phyloP scores from a whole-genome alignment of 2,888 invertebrate species.

The Polymixis lichenea region DNA sequence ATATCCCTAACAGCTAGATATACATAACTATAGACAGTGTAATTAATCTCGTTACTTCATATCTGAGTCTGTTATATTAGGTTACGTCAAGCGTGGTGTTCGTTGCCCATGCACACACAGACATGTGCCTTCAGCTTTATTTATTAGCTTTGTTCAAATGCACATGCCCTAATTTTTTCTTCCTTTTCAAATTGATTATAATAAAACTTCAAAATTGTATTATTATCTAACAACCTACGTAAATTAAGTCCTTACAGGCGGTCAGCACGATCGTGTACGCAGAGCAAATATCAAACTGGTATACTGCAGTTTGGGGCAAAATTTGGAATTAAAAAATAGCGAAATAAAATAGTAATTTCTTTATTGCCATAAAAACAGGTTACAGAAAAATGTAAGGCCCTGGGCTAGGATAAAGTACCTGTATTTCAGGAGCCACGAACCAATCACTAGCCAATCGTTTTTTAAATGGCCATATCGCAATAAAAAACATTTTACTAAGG shows the following conservation, averaged over 20 bases:
- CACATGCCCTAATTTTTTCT: not conserved
- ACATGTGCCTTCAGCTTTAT: not conserved
- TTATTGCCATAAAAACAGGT: no score
- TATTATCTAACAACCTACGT: not conserved
- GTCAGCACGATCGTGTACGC: not conserved
- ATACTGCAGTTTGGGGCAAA: not conserved
- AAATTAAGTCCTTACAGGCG: not conserved
- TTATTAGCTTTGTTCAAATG: not conserved
- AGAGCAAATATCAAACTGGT: not conserved
- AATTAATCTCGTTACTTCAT: constrained; percentile 56
- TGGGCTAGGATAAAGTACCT: no score
- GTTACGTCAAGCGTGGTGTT: constrained; percentile 28
- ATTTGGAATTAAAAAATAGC: not conserved
- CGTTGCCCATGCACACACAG: constrained; percentile 17
- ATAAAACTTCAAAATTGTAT: not conserved
- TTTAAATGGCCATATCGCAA: not conserved
- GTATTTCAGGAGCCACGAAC: no score
- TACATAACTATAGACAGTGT: constrained; percentile 31
- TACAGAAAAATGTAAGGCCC: no score
- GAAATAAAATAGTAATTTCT: no score
- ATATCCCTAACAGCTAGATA: constrained; percentile 37
- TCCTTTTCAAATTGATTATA: not conserved
- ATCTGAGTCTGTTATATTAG: constrained; percentile 25
- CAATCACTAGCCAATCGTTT: no score
- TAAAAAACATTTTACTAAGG: not conserved